phyloP scores from a whole-genome alignment of 2,113 vertebrate species.

The Australoheros scitulus region DNA sequence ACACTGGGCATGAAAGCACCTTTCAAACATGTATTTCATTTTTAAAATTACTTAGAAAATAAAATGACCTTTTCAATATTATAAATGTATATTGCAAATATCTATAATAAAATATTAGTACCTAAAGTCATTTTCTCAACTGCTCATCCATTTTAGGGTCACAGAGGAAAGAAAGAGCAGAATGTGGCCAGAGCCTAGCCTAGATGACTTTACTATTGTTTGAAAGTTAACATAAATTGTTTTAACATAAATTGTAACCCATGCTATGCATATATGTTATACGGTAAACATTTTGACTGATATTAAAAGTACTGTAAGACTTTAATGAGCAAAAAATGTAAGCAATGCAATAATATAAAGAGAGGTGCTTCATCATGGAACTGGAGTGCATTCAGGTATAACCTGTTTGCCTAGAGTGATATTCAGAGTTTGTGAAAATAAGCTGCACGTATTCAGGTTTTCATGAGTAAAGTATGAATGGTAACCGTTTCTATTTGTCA shows the following conservation, averaged over 20 bases:
- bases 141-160: neutral
- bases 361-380: conserved; percentile 1
- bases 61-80: neutral
- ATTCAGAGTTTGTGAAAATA: no score
- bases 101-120: no score
- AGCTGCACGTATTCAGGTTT: neutral
- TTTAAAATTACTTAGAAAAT: no score
- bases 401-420: conserved; percentile 37
- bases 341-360: conserved; percentile 1
- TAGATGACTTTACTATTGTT: neutral
- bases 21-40: neutral
- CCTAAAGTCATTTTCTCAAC: neutral
- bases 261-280: neutral
- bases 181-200: neutral
- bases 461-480: conserved; percentile 62
- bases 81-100: no score
- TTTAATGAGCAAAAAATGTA: neutral
- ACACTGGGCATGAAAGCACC: neutral
- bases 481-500: conserved; percentile 54
- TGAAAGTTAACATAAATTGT: neutral
- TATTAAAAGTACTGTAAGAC: neutral
- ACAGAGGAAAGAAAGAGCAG: neutral
- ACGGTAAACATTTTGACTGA: neutral
- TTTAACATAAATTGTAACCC: neutral
- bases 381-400: conserved; percentile 5